These are phyloP conservation scores for Hydraecia micacea DNA, from an alignment of 2,888 invertebrate species.

Conservation along the genomic window DNA sequence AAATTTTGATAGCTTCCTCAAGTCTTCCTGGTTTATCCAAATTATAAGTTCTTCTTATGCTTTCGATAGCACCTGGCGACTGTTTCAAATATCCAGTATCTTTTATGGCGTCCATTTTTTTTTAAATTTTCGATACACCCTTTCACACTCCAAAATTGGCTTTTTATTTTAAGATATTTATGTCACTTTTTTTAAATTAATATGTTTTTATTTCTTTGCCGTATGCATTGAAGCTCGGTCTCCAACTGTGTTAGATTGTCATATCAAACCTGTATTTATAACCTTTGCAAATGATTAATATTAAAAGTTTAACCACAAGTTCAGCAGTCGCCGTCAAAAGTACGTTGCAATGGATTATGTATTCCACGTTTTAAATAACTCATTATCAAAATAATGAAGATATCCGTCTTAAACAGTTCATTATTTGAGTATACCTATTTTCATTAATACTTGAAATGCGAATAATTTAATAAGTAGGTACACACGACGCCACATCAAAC, in stretches of 20 bases:
- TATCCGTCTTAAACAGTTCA: neutral
- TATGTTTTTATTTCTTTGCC: neutral
- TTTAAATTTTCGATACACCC: neutral
- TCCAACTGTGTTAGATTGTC: neutral
- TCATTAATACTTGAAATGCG: neutral
- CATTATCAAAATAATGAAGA: neutral
- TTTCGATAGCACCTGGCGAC: constrained; percentile 62
- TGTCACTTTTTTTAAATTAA: neutral
- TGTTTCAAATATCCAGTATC: constrained; percentile 62
- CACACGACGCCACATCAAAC: too few species aligned
- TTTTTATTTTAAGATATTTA: neutral
- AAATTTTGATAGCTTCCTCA: constrained; percentile 68
- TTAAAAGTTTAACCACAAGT: neutral
- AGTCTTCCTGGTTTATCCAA: constrained; percentile 69
- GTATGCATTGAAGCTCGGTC: neutral
- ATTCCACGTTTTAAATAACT: neutral
- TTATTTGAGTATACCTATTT: neutral
- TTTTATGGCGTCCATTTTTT: constrained; percentile 37
- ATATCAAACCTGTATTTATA: neutral
- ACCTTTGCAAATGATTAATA: neutral
- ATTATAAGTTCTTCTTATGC: constrained; percentile 65
- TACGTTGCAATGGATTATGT: neutral
- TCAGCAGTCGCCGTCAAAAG: neutral
- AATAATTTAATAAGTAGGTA: neutral
- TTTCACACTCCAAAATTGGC: neutral